phyloP scores from a whole-genome alignment of 1,140 invertebrate species.

The Calycopis cecrops region DNA sequence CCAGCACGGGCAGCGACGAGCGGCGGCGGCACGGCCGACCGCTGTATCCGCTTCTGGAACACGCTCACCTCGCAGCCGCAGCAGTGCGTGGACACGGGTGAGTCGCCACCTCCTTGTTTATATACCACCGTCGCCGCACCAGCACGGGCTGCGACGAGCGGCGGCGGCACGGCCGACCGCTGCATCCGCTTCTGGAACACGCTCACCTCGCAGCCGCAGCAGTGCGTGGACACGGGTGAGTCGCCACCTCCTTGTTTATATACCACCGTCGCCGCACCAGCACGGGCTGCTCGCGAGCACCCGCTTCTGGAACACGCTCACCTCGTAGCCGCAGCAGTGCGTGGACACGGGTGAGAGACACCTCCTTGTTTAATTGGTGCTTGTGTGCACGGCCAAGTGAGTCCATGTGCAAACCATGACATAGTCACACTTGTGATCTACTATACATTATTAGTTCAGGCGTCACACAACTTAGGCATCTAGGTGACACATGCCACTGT shows the following conservation, averaged over 20 bases:
- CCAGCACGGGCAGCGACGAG: conserved; percentile 98
- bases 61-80: conserved; percentile 99
- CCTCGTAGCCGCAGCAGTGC: conserved; percentile 98
- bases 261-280: conserved; percentile 96
- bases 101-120: background rate
- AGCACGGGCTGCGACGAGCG: conserved; percentile 98
- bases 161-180: conserved; percentile 98
- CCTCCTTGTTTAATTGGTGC: too few species aligned
- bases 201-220: conserved; percentile 98
- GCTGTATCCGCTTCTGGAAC: conserved; percentile 99
- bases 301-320: conserved; percentile 99
- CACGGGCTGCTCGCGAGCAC: conserved; percentile 96
- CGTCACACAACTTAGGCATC: too few species aligned
- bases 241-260: too few species aligned
- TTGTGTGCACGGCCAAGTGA: too few species aligned
- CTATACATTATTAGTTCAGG: too few species aligned
- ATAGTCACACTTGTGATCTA: too few species aligned
- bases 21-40: conserved; percentile 98
- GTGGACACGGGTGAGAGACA: conserved; percentile 89
- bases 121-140: conserved; percentile 93
- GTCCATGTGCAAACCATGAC: too few species aligned
- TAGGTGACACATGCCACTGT: too few species aligned
- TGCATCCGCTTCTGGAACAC: conserved; percentile 99
- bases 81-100: conserved; percentile 97
- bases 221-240: conserved; percentile 95